phyloP scores from a whole-genome alignment of 2,888 invertebrate genomes.

The Cantharis nigra region DNA sequence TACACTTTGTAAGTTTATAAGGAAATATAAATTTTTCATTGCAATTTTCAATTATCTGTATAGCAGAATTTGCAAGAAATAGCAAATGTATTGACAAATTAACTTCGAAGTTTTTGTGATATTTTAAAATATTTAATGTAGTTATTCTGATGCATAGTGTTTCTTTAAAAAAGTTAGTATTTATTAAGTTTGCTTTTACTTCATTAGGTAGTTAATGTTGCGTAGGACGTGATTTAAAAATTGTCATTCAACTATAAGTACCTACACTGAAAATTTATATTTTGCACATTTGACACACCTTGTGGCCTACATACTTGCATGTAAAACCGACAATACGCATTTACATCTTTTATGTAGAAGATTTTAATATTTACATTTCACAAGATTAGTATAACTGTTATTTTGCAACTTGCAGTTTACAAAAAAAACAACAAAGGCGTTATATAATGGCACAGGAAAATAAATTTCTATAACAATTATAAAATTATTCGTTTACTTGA shows the following conservation, averaged over 20 bases:
- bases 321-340: slow-evolving; percentile 12
- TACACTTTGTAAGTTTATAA: slow-evolving; percentile 3
- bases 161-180: neutral
- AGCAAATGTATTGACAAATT: neutral
- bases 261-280: slow-evolving; percentile 11
- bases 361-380: neutral
- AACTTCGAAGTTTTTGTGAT: neutral
- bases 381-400: neutral
- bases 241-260: neutral
- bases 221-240: neutral
- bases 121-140: neutral
- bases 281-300: slow-evolving; percentile 28
- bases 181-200: neutral
- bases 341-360: neutral
- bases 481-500: neutral
- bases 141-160: too few species aligned
- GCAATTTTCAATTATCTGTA: neutral
- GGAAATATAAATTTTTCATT: neutral
- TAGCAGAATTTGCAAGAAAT: neutral
- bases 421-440: neutral
- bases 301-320: slow-evolving; percentile 27
- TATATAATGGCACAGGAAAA: neutral
- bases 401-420: neutral
- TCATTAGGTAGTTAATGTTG: neutral
- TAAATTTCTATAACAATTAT: neutral